These are phyloP conservation scores for Sparidentex hasta DNA, from an alignment of 2,797 vertebrate genomes.

Conservation along the genomic window DNA sequence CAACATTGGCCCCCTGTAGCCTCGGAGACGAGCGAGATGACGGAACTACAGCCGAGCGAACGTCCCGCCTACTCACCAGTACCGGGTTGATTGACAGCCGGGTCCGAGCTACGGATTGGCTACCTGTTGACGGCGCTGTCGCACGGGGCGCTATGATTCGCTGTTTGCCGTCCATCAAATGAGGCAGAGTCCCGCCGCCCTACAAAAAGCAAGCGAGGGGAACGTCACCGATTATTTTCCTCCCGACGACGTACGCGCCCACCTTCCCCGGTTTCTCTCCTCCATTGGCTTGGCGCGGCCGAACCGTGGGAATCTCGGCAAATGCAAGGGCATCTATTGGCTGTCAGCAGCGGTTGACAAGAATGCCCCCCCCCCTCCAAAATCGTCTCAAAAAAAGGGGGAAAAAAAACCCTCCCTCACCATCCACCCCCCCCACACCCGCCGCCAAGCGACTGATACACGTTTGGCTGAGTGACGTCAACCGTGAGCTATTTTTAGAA, in stretches of 20 bases:
- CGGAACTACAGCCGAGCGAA: conserved; percentile 78
- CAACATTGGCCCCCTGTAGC: conserved; percentile 77
- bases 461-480: conserved; percentile 84
- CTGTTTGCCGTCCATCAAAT: conserved; percentile 47
- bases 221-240: conserved; percentile 78
- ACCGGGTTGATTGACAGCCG: conserved; percentile 64
- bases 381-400: neutral
- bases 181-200: conserved; percentile 35
- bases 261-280: conserved; percentile 30
- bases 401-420: neutral
- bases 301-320: conserved; percentile 67
- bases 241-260: conserved; percentile 60
- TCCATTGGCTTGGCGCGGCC: conserved; percentile 58
- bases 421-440: conserved; percentile 12
- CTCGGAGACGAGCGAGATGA: conserved; percentile 78
- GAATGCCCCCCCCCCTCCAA: conserved; percentile 29
- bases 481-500: conserved; percentile 83
- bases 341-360: conserved; percentile 53
- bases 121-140: neutral
- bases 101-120: conserved; percentile 62
- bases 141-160: conserved; percentile 61
- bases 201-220: conserved; percentile 46
- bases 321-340: conserved; percentile 67
- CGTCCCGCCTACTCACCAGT: conserved; percentile 67
- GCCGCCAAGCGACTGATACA: conserved; percentile 70